These are phyloP conservation scores for Neotoxoptera formosana DNA, from an alignment of 1,140 invertebrate species.

Conservation along the genomic window DNA sequence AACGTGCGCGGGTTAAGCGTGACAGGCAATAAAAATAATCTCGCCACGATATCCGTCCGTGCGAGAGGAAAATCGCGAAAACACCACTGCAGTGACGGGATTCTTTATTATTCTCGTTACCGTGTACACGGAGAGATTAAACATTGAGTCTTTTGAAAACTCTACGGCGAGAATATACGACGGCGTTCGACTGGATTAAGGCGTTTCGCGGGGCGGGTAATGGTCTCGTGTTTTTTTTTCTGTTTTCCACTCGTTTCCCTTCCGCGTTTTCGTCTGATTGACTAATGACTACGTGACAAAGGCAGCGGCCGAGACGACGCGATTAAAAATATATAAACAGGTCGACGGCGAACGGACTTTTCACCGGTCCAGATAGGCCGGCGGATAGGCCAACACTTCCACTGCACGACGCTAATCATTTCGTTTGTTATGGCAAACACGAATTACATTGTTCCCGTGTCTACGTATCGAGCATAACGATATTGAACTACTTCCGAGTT, in stretches of 20 bases:
- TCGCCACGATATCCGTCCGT: background rate
- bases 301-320: background rate
- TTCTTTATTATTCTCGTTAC: background rate
- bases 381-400: background rate
- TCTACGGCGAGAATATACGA: background rate
- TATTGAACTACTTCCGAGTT: background rate
- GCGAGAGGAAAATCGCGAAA: background rate
- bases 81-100: background rate
- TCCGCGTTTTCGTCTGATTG: background rate
- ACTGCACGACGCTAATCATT: background rate
- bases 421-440: background rate
- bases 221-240: background rate
- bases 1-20: too few species aligned
- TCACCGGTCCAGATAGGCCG: background rate
- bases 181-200: background rate
- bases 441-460: background rate
- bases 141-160: background rate
- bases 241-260: background rate
- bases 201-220: background rate
- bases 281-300: conserved; percentile 2
- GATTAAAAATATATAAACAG: background rate
- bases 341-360: background rate
- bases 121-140: background rate
- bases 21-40: background rate
- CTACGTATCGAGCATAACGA: background rate